Conservation (phyloP, 2,797 vertebrate species). For the Garrulus glandarius region DNA sequence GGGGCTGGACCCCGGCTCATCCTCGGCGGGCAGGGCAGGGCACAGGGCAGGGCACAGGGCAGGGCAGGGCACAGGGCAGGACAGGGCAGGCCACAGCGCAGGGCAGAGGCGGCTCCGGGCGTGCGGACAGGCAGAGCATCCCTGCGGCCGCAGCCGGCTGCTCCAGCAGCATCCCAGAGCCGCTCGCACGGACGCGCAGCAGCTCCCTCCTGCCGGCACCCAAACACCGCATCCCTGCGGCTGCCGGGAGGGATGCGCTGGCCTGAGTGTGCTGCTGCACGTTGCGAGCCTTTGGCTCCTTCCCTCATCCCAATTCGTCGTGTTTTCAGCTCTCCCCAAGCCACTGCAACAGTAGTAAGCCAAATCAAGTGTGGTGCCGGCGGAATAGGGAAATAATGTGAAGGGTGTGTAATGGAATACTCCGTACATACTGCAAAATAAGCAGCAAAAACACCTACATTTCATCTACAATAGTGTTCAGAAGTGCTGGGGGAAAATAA, state of each 20-base stretch:
- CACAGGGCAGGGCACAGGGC: background rate
- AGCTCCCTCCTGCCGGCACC: background rate
- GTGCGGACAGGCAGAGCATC: background rate
- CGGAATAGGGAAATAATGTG: background rate
- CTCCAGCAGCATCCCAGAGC: background rate
- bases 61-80: background rate
- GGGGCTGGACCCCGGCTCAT: background rate
- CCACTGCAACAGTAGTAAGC: background rate
- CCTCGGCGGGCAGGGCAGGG: background rate
- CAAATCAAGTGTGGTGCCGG: fast-evolving
- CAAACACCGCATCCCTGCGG: background rate
- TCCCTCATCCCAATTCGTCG: fast-evolving
- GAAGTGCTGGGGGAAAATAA: background rate
- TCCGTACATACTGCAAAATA: fast-evolving
- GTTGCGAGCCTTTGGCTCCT: background rate
- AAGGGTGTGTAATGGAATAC: background rate
- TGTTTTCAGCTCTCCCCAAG: background rate
- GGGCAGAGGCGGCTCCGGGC: background rate
- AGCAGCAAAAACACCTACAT: background rate
- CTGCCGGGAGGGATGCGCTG: background rate
- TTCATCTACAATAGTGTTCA: background rate
- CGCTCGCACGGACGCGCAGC: background rate
- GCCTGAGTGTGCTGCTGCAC: background rate
- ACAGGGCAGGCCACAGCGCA: background rate
- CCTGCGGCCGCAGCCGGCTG: background rate